A percentile compares a stretch with the other conserved stretches of the same genome.
Evolutionary conservation across 2,113 vertebrate genomes (phyloP).

Genomic region (Copsychus sechellarum): DNA sequence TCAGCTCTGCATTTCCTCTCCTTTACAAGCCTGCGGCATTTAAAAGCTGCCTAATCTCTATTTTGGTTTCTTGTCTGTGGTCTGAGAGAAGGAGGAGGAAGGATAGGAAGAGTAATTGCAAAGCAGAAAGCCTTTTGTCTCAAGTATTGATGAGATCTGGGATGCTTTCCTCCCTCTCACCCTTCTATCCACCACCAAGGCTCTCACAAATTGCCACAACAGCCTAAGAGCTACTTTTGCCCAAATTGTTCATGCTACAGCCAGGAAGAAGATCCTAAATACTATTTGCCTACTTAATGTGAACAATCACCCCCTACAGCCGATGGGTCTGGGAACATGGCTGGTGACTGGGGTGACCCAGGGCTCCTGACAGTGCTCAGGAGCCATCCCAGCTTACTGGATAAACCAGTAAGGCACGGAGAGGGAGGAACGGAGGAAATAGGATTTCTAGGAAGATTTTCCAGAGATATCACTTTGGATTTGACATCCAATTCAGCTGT

Average conservation of each 20-base stretch:
- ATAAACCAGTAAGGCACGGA: not conserved
- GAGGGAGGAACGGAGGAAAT: fast-evolving
- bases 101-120: slow-evolving; percentile 21
- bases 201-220: not conserved
- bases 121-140: slow-evolving; percentile 44
- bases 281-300: not conserved
- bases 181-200: not conserved
- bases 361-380: not conserved
- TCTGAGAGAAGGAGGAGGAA: slow-evolving; percentile 35
- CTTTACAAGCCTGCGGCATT: slow-evolving; percentile 44
- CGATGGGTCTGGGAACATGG: not conserved
- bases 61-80: slow-evolving; percentile 12
- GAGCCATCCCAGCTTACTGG: fast-evolving
- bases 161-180: not conserved
- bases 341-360: fast-evolving
- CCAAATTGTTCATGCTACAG: not conserved
- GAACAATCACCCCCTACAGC: fast-evolving
- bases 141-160: not conserved
- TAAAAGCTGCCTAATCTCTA: slow-evolving; percentile 52
- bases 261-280: not conserved
- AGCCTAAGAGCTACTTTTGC: not conserved
- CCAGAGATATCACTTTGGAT: not conserved
- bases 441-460: not conserved
- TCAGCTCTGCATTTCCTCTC: not conserved
- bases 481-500: not conserved